Conservation (phyloP, 2,888 invertebrate species). For the Galeruca laticollis region DNA sequence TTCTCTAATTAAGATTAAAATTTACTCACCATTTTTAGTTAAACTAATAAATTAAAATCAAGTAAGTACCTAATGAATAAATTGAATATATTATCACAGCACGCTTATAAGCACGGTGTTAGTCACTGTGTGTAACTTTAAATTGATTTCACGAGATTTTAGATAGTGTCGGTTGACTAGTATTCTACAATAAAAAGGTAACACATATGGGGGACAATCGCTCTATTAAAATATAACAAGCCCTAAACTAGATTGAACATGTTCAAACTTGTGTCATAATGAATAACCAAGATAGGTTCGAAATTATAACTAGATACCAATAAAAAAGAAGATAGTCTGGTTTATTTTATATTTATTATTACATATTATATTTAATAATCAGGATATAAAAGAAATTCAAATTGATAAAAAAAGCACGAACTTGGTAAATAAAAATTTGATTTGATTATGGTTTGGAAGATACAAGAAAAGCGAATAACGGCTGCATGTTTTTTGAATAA, state of each 20-base stretch:
- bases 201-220: not conserved
- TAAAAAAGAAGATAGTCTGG: too few species aligned
- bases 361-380: too few species aligned
- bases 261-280: constrained; percentile 1
- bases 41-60: not conserved
- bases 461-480: too few species aligned
- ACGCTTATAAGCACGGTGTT: not conserved
- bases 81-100: constrained; percentile 3
- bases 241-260: constrained; percentile 6
- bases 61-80: not conserved
- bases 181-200: not conserved
- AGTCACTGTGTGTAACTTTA: not conserved
- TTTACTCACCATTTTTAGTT: not conserved
- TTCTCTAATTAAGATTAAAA: not conserved
- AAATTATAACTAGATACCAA: too few species aligned
- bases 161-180: constrained; percentile 1
- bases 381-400: too few species aligned
- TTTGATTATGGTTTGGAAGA: too few species aligned
- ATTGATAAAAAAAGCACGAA: too few species aligned
- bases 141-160: constrained; percentile 5
- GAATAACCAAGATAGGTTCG: too few species aligned
- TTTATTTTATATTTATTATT: too few species aligned
- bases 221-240: not conserved
- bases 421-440: too few species aligned
- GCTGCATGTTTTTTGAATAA: too few species aligned